A percentile compares a stretch with the other conserved stretches of the same genome.
These are phyloP conservation scores for Hemibagrus wyckioides DNA, from an alignment of 2,113 vertebrate genomes.

Conservation along the genomic window DNA sequence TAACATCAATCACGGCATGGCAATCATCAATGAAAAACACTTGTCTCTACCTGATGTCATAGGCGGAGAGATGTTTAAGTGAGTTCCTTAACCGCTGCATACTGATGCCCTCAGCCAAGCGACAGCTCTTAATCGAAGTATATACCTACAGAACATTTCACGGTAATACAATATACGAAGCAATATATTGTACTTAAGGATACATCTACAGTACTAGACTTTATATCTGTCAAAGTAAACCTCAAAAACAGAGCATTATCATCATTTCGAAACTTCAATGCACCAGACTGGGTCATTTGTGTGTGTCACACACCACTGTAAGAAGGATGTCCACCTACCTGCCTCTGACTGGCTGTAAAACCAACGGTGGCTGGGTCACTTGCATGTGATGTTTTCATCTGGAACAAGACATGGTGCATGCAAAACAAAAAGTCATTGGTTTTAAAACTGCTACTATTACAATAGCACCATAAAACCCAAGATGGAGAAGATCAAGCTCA, in stretches of 20 bases:
- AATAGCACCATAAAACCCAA: background rate
- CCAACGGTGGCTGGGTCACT: background rate
- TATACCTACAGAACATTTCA: constrained; percentile 70
- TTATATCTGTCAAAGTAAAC: background rate
- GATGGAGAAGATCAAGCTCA: too few species aligned
- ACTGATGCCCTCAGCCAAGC: constrained; percentile 74
- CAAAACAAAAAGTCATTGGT: background rate
- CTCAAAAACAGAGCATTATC: background rate
- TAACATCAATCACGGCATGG: background rate
- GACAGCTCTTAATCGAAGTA: constrained; percentile 77
- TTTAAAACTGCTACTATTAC: background rate
- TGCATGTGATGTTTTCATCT: background rate
- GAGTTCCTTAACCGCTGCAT: constrained; percentile 73
- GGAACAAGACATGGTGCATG: background rate
- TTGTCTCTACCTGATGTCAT: constrained; percentile 75
- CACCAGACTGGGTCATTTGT: background rate
- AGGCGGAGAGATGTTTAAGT: constrained; percentile 70
- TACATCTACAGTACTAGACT: background rate
- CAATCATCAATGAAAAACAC: background rate
- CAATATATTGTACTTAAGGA: background rate
- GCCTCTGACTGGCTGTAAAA: constrained; percentile 34
- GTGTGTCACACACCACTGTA: too few species aligned
- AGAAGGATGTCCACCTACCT: constrained; percentile 11
- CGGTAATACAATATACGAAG: background rate
- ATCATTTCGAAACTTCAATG: background rate